Evolutionary conservation across 2,797 vertebrate genomes (phyloP).

Genomic region (Natrix natrix): DNA sequence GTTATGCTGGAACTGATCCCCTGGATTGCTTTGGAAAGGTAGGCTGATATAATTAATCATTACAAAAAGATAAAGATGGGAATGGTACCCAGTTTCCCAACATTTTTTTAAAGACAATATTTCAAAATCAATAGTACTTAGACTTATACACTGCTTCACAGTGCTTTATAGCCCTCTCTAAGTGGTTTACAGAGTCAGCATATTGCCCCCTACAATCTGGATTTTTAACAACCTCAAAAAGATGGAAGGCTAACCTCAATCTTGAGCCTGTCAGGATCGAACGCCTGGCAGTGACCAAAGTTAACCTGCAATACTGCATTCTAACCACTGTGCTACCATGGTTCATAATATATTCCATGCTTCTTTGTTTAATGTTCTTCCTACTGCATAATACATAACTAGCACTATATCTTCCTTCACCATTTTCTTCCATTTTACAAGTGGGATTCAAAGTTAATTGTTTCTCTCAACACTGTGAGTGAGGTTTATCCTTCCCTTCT

Average conservation of each 20-base stretch:
- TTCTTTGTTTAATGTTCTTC: not conserved
- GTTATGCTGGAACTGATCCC: conserved; percentile 78
- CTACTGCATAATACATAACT: not conserved
- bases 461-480: not conserved
- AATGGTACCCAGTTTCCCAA: not conserved
- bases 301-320: not conserved
- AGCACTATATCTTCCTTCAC: not conserved
- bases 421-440: not conserved
- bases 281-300: not conserved
- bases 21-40: conserved; percentile 81
- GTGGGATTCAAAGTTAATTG: not conserved
- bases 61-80: not conserved
- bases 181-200: not conserved
- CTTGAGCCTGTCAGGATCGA: not conserved
- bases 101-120: not conserved
- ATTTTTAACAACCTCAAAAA: not conserved
- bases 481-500: not conserved
- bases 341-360: not conserved
- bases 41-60: conserved; percentile 26
- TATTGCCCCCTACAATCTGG: not conserved
- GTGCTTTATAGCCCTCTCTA: not conserved
- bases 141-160: not conserved
- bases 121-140: not conserved
- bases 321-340: not conserved
- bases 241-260: not conserved